A percentile compares a stretch with the other conserved stretches of the same genome.
Evolutionary conservation across 2,797 vertebrate species (phyloP).

Genomic region (Varecia variegata): DNA sequence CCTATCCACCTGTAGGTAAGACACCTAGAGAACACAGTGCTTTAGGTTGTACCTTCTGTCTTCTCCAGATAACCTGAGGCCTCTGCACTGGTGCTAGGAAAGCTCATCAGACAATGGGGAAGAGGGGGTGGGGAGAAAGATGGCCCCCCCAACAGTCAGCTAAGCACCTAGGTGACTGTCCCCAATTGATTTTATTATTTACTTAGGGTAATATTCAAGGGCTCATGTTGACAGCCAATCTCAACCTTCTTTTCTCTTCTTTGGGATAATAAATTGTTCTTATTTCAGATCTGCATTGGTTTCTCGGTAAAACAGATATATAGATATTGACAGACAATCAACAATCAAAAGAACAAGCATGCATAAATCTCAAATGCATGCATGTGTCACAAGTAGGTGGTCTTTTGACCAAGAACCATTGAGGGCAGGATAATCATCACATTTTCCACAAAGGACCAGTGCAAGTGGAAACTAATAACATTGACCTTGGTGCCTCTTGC

Average conservation of each 20-base stretch:
- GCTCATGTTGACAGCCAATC: neutral
- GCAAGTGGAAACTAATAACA: neutral
- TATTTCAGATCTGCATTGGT: neutral
- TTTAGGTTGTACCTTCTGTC: neutral
- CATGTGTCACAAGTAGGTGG: neutral
- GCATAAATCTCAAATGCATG: neutral
- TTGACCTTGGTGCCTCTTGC: neutral
- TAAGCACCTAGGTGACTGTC: neutral
- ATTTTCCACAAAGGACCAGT: neutral
- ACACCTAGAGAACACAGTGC: accelerated
- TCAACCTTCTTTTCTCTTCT: neutral
- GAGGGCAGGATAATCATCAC: neutral
- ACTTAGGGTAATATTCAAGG: neutral
- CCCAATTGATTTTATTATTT: neutral
- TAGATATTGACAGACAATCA: neutral
- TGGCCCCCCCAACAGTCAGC: neutral
- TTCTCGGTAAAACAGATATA: neutral
- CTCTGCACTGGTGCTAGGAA: neutral
- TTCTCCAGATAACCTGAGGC: neutral
- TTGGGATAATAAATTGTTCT: neutral
- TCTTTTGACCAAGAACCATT: neutral
- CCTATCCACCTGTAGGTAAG: neutral
- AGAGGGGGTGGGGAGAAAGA: accelerated
- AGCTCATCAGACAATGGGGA: neutral
- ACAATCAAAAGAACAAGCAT: neutral